Conservation (phyloP, 1,140 invertebrate genomes). For the Temnothorax longispinosus region DNA sequence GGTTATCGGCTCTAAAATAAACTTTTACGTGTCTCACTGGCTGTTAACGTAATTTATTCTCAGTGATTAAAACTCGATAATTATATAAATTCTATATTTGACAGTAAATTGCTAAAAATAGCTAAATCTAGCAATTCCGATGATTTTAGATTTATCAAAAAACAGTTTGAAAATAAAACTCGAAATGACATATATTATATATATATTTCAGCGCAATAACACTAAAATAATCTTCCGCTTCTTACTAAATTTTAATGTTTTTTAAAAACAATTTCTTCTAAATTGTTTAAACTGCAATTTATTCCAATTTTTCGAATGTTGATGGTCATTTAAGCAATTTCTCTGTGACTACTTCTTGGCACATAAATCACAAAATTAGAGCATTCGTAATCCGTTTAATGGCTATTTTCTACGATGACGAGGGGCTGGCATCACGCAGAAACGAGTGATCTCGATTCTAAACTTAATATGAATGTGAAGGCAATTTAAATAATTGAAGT, state of each 20-base stretch:
- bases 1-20: conserved; percentile 2
- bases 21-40: neutral
- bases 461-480: neutral
- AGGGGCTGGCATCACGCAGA: conserved; percentile 3
- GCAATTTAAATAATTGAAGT: neutral
- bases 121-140: no score
- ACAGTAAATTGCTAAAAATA: neutral
- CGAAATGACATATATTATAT: neutral
- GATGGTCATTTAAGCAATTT: neutral
- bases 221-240: neutral
- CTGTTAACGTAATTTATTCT: conserved; percentile 9
- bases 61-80: neutral
- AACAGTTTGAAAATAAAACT: neutral
- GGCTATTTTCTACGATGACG: conserved; percentile 42
- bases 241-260: neutral
- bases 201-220: neutral
- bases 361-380: conserved; percentile 7
- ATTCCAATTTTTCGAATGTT: neutral
- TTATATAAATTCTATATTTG: neutral
- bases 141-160: neutral
- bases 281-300: neutral
- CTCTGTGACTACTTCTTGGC: neutral
- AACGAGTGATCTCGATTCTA: conserved; percentile 21
- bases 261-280: neutral
- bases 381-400: conserved; percentile 20